Evolutionary conservation across 2,797 vertebrate species (phyloP), one percentile per base, ranked within the genome.

Genomic region (Acomys russatus): DNA sequence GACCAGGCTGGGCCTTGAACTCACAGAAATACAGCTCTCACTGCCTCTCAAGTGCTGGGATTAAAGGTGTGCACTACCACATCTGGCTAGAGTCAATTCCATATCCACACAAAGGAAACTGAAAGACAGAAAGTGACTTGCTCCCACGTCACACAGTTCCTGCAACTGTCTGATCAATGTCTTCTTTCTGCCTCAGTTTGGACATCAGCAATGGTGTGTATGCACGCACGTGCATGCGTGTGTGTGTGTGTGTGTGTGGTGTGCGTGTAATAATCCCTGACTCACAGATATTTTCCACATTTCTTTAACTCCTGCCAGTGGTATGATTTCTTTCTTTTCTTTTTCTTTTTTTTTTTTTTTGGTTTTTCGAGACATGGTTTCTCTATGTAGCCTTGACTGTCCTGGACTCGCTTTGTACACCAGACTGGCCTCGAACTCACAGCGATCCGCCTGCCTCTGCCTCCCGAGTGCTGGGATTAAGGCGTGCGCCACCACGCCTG

Each of bases 151-250:
- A 83, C 15, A 63, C 17, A 3, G 23, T 76, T 80, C 56, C 56
- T 61, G 22, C n/a, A 91, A 70, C 18, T 63, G 33, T 38, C 68
- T 87, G 51, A 92, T 76, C 51, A 82, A 64, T 76, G 74, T 63
- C 56, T n/a, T 25, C n/a, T 77, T 51, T 76, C 78, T 80, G 23
- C 66, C 71, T 92, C 64, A 59, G 66, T 77, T 84, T 96, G 30
- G 15, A 66, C 18, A 49, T 35, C 87, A 68, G 49, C 71, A 91
- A 49, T 30, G 17, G 2, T 2, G 20, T 12, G 51, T 56, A 20
- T 3, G 20, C 15, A 56, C 11, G 28, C 23, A 9, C 23, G 71
- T 23, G 71, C 23, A 35, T 71, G 68, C 33, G 66, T 66, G 64
- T 66, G 28, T 68, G 73, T 18, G 15, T 71, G 33, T n/a, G 28